A percentile compares a stretch with the other conserved stretches of the same genome.
phyloP scores from a whole-genome alignment of 1,140 invertebrate genomes.

The Lepidurus packardi region DNA sequence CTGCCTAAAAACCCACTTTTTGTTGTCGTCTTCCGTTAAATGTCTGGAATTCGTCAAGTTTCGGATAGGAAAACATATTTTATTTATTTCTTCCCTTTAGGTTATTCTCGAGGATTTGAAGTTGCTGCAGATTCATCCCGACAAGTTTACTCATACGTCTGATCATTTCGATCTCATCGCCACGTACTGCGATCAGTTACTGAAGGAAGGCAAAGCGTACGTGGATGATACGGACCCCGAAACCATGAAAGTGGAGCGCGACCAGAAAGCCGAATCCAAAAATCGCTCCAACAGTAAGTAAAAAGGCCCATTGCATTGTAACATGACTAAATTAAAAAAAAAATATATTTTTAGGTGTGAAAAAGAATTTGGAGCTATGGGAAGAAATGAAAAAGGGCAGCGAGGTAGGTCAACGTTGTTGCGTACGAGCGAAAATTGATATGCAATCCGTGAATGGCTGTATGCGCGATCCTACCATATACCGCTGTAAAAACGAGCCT shows the following conservation, averaged over 20 bases:
- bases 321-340: neutral
- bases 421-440: constrained; percentile 95
- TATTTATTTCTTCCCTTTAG: constrained; percentile 42
- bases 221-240: constrained; percentile 94
- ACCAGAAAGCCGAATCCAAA: constrained; percentile 76
- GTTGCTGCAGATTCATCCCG: constrained; percentile 85
- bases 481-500: constrained; percentile 91
- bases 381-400: constrained; percentile 89
- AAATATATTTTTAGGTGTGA: constrained; percentile 55
- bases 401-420: constrained; percentile 71
- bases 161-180: constrained; percentile 93
- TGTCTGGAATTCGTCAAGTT: neutral
- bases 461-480: constrained; percentile 97
- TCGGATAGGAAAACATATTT: neutral
- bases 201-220: constrained; percentile 85
- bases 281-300: constrained; percentile 77
- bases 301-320: neutral
- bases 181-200: constrained; percentile 77
- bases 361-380: constrained; percentile 87
- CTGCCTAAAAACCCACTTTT: neutral
- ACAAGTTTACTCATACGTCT: constrained; percentile 91
- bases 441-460: constrained; percentile 95
- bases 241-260: constrained; percentile 89
- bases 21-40: too few relatives aligned
- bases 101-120: constrained; percentile 93